A percentile compares a stretch with the other conserved stretches of the same genome.
phyloP scores from a whole-genome alignment of 1,140 invertebrate genomes.

The Cydia pomonella region DNA sequence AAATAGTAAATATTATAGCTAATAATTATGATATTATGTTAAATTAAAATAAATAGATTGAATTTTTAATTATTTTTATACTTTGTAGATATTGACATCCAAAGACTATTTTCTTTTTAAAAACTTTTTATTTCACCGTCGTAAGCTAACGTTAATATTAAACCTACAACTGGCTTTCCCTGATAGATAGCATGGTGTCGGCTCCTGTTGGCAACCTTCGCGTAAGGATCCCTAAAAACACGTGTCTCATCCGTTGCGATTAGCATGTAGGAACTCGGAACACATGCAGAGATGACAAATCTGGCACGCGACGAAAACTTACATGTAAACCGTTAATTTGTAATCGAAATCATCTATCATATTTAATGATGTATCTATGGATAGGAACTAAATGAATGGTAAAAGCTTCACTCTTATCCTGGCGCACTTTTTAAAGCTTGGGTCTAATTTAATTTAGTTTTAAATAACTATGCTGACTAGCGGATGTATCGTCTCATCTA shows the following conservation, averaged over 20 bases:
- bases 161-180: too few species aligned
- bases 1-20: too few species aligned
- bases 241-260: neutral
- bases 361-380: neutral
- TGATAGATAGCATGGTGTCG: neutral
- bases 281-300: neutral
- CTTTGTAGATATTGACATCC: too few species aligned
- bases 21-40: too few species aligned
- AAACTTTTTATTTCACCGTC: too few species aligned
- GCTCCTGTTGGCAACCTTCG: neutral
- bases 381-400: neutral
- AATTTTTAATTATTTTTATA: too few species aligned
- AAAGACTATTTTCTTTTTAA: too few species aligned
- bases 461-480: conserved; percentile 53
- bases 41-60: too few species aligned
- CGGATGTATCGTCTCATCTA: conserved; percentile 71
- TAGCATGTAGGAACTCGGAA: neutral
- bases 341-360: neutral
- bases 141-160: too few species aligned
- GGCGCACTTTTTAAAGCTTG: neutral
- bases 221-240: conserved; percentile 13
- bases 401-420: neutral
- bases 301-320: neutral
- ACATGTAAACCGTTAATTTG: conserved; percentile 1
- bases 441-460: conserved; percentile 43